Conservation (phyloP, 2,888 invertebrate species). For the Lysandra coridon region DNA sequence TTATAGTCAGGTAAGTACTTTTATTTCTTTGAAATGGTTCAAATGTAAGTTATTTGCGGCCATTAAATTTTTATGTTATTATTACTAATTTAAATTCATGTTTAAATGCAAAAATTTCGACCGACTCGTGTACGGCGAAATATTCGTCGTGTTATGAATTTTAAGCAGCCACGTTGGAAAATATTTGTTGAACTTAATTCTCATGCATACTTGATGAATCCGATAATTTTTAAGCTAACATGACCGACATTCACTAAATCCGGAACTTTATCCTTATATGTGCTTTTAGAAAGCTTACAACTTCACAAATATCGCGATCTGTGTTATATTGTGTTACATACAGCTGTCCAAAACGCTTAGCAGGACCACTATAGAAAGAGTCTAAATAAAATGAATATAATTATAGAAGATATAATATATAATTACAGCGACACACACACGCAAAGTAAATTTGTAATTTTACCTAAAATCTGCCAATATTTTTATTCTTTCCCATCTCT, state of each 20-base stretch:
- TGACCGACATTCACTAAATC: not conserved
- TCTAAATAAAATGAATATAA: too few species aligned
- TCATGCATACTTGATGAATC: conserved; percentile 18
- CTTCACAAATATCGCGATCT: too few species aligned
- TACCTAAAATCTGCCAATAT: too few species aligned
- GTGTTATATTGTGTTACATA: too few species aligned
- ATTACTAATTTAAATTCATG: not conserved
- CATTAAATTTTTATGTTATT: not conserved
- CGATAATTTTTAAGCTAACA: conserved; percentile 8
- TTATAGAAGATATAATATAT: too few species aligned
- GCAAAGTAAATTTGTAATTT: too few species aligned
- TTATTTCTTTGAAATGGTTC: not conserved
- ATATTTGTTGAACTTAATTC: conserved; percentile 21
- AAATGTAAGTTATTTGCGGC: not conserved
- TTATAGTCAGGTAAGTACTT: too few species aligned
- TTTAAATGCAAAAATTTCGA: not conserved
- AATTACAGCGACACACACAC: too few species aligned
- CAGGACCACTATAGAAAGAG: too few species aligned
- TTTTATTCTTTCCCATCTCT: not conserved
- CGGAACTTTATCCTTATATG: not conserved
- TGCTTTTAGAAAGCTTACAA: too few species aligned
- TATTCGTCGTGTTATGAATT: conserved; percentile 19
- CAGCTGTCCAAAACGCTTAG: too few species aligned
- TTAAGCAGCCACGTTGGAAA: conserved; percentile 24
- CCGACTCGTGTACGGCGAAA: conserved; percentile 9